Base-by-base conservation (phyloP, 1,140 invertebrate species). In the Drosophila paulistorum region DNA sequence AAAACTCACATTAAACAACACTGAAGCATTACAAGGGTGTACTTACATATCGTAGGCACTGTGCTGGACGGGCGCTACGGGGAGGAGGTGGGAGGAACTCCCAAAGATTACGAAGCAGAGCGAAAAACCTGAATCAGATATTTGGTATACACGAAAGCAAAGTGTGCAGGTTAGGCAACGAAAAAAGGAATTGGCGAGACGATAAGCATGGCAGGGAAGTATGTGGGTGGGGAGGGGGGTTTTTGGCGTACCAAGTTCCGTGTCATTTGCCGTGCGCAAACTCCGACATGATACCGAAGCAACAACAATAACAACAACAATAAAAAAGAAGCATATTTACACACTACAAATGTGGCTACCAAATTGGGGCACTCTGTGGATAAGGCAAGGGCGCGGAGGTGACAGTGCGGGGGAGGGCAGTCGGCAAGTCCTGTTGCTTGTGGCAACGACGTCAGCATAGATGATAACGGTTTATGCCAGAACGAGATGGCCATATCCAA, bases 361-460 rank as follows among this genome's bases (percentile, higher is more conserved):
- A 65, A 77, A 79, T 81, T 85, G 74, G 65, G 66, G 51, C 74
- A 76, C 33, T 54, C 67, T 77, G 30, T 30, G 30, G 26, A 58
- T 26, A 58, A 11, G 57, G 30, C 59, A 33, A 37, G 41, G 48
- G 61, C 30, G 20, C n/a, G 9, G 30, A n/a, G 45, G 20, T 17
- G 33, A 33, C 23, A 42, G 14, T 33, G 23, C 13, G 11, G 65
- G 33, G 62, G 33, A 45, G 14, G 57, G 41, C 39, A 55, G 30
- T 30, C 74, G 41, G 65, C 54, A 68, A 67, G 70, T 75, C 82
- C 82, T 87, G 82, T 86, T 86, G 83, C 82, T 86, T 86, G 75
- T 87, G 82, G 69, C 79, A 81, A 62, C 61, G 61, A 57, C 61
- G 17, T 54, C 72, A 71, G 30, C 59, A 13, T 59, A 23, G 69